Base-by-base conservation (phyloP, 2,797 vertebrate species). In the Pyrocephalus nanus region DNA sequence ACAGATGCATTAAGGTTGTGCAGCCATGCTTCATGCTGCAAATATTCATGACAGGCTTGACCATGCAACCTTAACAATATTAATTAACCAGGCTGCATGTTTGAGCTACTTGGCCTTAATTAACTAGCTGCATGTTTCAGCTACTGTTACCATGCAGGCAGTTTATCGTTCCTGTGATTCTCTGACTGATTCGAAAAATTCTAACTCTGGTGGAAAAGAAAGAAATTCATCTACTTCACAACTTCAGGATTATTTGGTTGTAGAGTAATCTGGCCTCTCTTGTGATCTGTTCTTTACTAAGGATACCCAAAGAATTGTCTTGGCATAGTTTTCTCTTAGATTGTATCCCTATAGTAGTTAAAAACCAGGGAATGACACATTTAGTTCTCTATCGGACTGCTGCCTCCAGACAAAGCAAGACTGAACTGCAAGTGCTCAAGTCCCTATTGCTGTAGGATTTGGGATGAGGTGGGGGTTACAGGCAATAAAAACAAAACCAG, bases 231-330 rank as follows among this genome's bases (percentile, higher is more conserved):
- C 66, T 60, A 30, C 74, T 91, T 74, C 48, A 34, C 2, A 5
- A 32, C 47, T 67, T 53, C 51, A 67, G 40, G 55, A 95, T 88
- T 90, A 94, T 90, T 92, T 92, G 40, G 64, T 65, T 86, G 84
- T 80, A 93, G 65, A 38, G 72, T 93, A 97, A 96, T 70, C 87
- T 89, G 88, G 76, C 57, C 92, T 94, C 92, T 95, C 82, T 9
- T 21, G 75, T 76, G 90, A 93, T 48, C 77, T 66, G 5, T 29
- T 85, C 88, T 94, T 95, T 79, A 70, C 29, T 4, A 55, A 95
- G 57, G n/a, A 94, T 78, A 53, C 50, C 60, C 58, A 76, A 90
- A 96, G 91, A 95, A 73, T 70, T 58, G 61, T 82, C 69, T 92
- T 88, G 91, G 92, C 94, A 12, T 12, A 15, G 21, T n/a, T 88